These are phyloP conservation scores for Peromyscus californicus DNA, from an alignment of 2,113 vertebrate genomes.

Conservation along the genomic window DNA sequence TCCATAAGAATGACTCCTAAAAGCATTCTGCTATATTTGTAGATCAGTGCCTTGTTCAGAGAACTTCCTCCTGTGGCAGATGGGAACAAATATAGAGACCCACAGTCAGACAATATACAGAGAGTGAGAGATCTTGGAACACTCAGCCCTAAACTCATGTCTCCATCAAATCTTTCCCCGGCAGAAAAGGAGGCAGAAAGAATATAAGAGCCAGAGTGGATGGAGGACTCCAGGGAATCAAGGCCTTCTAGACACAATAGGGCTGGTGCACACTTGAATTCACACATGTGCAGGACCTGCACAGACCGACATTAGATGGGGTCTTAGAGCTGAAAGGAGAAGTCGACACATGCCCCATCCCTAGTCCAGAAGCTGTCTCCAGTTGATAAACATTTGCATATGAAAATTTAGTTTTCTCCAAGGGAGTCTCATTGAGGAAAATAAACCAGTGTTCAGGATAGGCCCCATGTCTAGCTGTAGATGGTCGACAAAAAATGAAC, in stretches of 20 bases:
- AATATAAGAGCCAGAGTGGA: not conserved
- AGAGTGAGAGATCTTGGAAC: not conserved
- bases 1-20: not conserved
- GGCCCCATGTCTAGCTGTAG: not conserved
- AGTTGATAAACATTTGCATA: not conserved
- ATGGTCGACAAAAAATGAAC: not conserved
- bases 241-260: not conserved
- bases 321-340: not conserved
- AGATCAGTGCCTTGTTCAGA: not conserved
- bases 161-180: not conserved
- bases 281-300: not conserved
- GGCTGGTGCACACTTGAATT: not conserved
- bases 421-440: not conserved
- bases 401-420: not conserved
- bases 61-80: not conserved
- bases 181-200: not conserved
- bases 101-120: not conserved
- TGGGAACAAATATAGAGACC: not conserved
- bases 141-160: not conserved
- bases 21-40: not conserved
- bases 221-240: not conserved
- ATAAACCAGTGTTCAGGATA: not conserved
- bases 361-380: not conserved
- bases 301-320: not conserved
- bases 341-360: not conserved